These are phyloP conservation scores for Pinctada fucata DNA, from an alignment of 2,888 invertebrate species.

Conservation along the genomic window DNA sequence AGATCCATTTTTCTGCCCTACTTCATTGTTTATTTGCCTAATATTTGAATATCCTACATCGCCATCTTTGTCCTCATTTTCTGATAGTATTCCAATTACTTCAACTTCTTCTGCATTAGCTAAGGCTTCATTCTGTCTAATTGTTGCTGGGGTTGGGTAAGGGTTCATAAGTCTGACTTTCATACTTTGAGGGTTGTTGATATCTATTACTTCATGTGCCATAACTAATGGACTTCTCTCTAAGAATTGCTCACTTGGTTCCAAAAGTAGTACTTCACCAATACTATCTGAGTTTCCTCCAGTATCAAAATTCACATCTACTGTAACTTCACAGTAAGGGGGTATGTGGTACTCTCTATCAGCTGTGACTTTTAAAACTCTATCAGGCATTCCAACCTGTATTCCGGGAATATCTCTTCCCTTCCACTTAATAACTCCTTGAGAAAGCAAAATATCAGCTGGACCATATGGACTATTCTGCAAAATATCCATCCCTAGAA, in stretches of 20 bases:
- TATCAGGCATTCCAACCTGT: constrained; percentile 15
- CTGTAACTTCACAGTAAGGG: neutral
- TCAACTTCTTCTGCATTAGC: too few relatives aligned
- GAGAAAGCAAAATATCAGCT: constrained; percentile 28
- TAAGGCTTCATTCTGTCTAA: too few relatives aligned
- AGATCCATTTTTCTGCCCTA: too few relatives aligned
- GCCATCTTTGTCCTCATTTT: too few relatives aligned
- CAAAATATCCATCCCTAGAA: too few relatives aligned
- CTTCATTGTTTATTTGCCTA: too few relatives aligned
- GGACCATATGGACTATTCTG: constrained; percentile 4
- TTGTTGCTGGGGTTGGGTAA: too few relatives aligned
- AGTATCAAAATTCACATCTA: neutral
- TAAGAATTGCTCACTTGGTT: neutral
- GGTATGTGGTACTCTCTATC: neutral
- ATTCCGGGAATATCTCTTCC: constrained; percentile 15
- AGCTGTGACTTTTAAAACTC: neutral
- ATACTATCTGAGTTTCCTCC: neutral
- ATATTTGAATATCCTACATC: too few relatives aligned
- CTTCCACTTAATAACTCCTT: constrained; percentile 13
- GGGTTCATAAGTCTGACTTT: neutral
- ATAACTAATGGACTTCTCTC: neutral
- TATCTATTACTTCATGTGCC: neutral
- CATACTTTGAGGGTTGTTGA: neutral
- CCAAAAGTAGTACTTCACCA: neutral
- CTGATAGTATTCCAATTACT: too few relatives aligned